phyloP scores from a whole-genome alignment of 2,113 vertebrate genomes.

The Willisornis vidua region DNA sequence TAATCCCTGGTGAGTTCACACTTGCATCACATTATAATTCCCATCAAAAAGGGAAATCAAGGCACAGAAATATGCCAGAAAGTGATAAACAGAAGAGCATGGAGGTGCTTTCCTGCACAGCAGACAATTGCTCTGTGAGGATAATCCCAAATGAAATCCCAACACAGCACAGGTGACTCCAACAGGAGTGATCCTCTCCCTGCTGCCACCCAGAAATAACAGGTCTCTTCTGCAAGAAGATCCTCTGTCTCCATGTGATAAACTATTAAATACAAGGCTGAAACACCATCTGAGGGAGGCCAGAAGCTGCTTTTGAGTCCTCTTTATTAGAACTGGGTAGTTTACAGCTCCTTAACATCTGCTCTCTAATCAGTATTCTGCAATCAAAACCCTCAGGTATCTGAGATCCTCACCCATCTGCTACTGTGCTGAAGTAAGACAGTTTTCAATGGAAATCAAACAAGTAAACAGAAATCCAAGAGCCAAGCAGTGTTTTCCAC shows the following conservation, averaged over 20 bases:
- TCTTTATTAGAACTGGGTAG: background rate
- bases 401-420: conserved; percentile 23
- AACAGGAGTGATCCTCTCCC: background rate
- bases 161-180: background rate
- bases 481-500: background rate
- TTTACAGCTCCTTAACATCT: background rate
- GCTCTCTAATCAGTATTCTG: background rate
- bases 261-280: background rate
- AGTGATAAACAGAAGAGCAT: background rate
- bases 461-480: background rate
- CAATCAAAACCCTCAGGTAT: conserved; percentile 2
- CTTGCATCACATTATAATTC: background rate
- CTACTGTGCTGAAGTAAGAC: background rate
- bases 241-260: background rate
- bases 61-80: background rate
- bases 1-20: background rate
- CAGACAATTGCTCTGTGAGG: background rate
- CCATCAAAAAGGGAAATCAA: background rate
- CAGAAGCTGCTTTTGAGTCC: background rate
- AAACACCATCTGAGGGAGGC: background rate
- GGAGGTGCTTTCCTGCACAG: background rate
- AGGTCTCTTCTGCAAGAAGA: background rate
- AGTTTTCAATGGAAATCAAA: background rate
- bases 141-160: background rate
- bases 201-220: background rate